Base-by-base conservation (phyloP, 1,140 invertebrate genomes). In the Drosophila prosaltans region DNA sequence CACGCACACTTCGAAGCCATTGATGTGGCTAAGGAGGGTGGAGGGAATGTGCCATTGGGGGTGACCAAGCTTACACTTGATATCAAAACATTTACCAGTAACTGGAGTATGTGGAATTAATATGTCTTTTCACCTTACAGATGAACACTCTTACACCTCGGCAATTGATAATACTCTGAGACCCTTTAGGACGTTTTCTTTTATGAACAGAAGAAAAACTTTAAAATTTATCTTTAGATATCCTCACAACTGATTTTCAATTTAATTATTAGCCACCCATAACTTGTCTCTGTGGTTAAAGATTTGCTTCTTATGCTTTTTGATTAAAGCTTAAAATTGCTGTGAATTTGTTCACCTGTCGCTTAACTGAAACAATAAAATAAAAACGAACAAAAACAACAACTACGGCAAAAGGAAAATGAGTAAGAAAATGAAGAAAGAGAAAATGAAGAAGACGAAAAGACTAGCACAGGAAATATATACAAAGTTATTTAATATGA, bases 401-500 rank as follows among this genome's bases (percentile, higher is more conserved):
- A 51, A 40, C 11, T 40, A 60, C 51, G 16, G 43, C 21, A 51
- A 24, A 51, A 26, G 21, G 21, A 51, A 51, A 54, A 66, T 16
- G 16, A 48, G 61, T 51, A 51, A 36, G 32, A 32, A 48, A 48
- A 30, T 26, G n/a, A 76, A 69, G 39, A 43, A 21, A 43, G 16
- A 36, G 57, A 36, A 39, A 21, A 24, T 21, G 40, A 65, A 6
- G 65, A 63, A 28, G 57, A 68, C 32, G 66, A 62, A 76, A 79
- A 78, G 69, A 65, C 60, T 77, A 68, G 77, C 58, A 69, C 75
- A 69, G 79, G 74, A 85, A 82, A 83, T 88, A 82, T 82, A 88
- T 80, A 88, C 80, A 86, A 86, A 86, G 65, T 88, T 88, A 83
- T 88, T 88, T 88, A 88, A 88, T 88, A 89, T 83, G 83, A 88